Evolutionary conservation across 2,113 vertebrate genomes (phyloP), one percentile per base, ranked within the genome.

Genomic region (Cyanistes caeruleus): DNA sequence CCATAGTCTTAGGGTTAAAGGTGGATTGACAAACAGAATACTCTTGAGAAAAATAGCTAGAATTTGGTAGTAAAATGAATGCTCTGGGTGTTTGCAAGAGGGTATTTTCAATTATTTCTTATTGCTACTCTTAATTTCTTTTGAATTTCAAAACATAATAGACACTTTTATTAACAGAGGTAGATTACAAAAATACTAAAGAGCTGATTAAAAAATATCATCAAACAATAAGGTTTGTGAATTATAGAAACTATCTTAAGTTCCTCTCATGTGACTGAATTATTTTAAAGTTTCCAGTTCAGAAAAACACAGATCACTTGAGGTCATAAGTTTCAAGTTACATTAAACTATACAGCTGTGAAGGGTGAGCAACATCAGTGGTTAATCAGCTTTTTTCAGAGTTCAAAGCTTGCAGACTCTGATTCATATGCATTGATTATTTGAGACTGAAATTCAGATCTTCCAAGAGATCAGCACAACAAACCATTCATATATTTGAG

Each of bases 261-360:
- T 76, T 94, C 18, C 23, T 90, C 43, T 79, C 35, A 65, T 65
- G 39, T 78, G 35, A 69, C 60, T n/a, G 43, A 25, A 55, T 68
- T 53, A 88, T 75, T 80, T 86, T 93, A 44, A 89, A 39, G 22
- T 64, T 91, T 96, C 39, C 67, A 83, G 65, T 89, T 89, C 55
- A 82, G 49, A 64, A 84, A 92, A 80, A 69, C 28, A 15, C 16
- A 58, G 55, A 80, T 65, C 31, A n/a, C 46, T 76, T 53, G 56
- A 88, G 58, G 53, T 90, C 49, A 69, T 17, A 46, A 59, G 25
- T 73, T 86, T 84, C 74, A 77, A 86, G 69, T 39, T 51, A 21
- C 37, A 67, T 91, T 68, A 72, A 93, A 49, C 13, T n/a, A 37
- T 56, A 20, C 53, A 84, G 12, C 15, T 76, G 25, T 30, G 30